Evolutionary conservation across 2,113 vertebrate species (phyloP), one percentile per base, ranked within the genome.

Genomic region (Podocnemis expansa): DNA sequence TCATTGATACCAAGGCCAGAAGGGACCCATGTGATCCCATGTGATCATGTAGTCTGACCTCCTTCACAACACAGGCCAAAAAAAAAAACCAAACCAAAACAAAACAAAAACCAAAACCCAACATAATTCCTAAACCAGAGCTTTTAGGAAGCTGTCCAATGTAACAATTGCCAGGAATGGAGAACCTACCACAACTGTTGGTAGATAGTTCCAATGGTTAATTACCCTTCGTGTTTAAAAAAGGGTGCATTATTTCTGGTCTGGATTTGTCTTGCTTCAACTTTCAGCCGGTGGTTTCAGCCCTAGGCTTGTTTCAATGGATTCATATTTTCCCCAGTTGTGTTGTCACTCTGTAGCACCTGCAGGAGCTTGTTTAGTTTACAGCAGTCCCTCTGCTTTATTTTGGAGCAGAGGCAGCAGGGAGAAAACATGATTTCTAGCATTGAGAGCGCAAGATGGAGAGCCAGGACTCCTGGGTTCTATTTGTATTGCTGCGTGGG

Each of bases 401-500:
- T 76, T 91, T 93, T 85, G 0, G 45, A 91, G 93, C 90, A 60
- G 89, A 84, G 93, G 94, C 12, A 93, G 27, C 96, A 58, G n/a
- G n/a, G 70, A 10, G 38, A 27, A 24, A 76, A 27, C 24, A 14
- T 29, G 73, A 43, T 76, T 45, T 27, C 24, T 13, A 45, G 73
- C 4, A 1, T 14, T 43, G 73, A 27, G 21, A 75, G 70, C n/a
- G 22, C 70, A 43, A 22, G 73, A 75, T 14, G 22, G 73, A 76
- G 73, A 45, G 41, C 24, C 12, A 45, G 73, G 41, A 45, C 73
- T 76, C 73, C 73, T 27, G 41, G 41, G 12, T 43, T 76, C 41
- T 45, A 41, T 43, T 45, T 43, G 25, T 76, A 10, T 76, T 76
- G 73, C 73, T 27, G 41, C 41, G 13, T 8, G 73, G n/a, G 73